Percentiles rank a stretch among this genome's conserved stretches.
Evolutionary conservation across 2,113 vertebrate species (phyloP).

Genomic region (Acinonyx jubatus): DNA sequence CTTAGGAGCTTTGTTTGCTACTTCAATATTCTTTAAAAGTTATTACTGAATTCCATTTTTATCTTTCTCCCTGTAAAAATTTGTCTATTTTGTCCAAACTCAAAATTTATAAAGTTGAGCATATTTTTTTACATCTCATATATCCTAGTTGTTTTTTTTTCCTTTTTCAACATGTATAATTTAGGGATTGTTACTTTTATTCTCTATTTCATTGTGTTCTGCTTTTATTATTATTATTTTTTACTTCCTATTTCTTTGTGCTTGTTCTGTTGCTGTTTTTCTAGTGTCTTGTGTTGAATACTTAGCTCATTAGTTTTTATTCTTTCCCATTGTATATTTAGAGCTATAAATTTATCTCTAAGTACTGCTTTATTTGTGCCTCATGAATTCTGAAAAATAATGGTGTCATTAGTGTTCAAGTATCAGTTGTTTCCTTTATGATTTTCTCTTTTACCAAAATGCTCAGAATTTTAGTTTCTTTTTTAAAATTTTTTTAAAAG

Average conservation of each 20-base stretch:
- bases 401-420: background rate
- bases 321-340: background rate
- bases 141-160: background rate
- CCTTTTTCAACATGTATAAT: background rate
- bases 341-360: background rate
- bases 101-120: background rate
- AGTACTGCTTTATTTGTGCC: background rate
- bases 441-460: slow-evolving; percentile 14
- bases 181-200: background rate
- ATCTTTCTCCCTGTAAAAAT: background rate
- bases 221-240: background rate
- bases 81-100: background rate
- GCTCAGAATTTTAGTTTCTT: background rate
- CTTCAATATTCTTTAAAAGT: slow-evolving; percentile 15
- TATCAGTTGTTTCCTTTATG: background rate
- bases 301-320: background rate
- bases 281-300: background rate
- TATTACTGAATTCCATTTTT: background rate
- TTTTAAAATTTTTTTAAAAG: too few relatives aligned
- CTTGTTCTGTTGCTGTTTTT: background rate
- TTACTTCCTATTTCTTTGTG: background rate
- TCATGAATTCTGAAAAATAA: background rate
- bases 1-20: background rate
- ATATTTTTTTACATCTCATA: background rate
- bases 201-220: background rate